Evolutionary conservation across 2,113 vertebrate genomes (phyloP), one percentile per base, ranked within the genome.

Genomic region (Entomyzon cyanotis): DNA sequence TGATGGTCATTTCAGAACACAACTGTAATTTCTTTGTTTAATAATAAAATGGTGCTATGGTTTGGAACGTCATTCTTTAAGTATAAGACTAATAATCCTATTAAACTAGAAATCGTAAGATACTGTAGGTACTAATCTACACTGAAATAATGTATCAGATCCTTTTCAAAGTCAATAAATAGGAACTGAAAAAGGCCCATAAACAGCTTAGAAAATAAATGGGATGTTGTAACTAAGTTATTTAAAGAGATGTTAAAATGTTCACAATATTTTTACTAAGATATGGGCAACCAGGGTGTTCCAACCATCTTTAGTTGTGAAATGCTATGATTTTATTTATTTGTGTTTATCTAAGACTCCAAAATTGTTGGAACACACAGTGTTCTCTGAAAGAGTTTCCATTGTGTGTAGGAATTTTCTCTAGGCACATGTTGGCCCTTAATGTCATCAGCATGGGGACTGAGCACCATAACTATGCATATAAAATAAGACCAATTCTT

Each of bases 11-110:
- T 91, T 83, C 53, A 82, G 39, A 78, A 71, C 67, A 30, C 71
- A 55, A 28, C 47, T 82, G 37, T 74, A 9, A 71, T 95, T 92
- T 41, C 44, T 85, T 93, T 96, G 24, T 41, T 94, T 90, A 92
- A 76, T 90, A 42, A 63, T 86, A 44, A 82, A 73, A 55, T 68
- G 56, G 25, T 75, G 41, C 62, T 85, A 18, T 30, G 41, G 63
- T 95, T 94, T 90, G 46, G 71, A 90, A 85, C 37, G 10, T 37
- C 65, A 25, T 90, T 37, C 35, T 86, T 60, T 60, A 62, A 70
- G 42, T 82, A 11, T 65, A 41, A 88, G 71, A 91, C 58, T 88
- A 97, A 84, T 53, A 94, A 74, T 92, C 44, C 56, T 46, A 53
- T 87, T 96, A 77, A 91, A 89, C 56, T 63, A 76, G 92, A 67